These are phyloP conservation scores for Brachypodius melanocephalos DNA, from an alignment of 2,113 vertebrate species.

Conservation along the genomic window DNA sequence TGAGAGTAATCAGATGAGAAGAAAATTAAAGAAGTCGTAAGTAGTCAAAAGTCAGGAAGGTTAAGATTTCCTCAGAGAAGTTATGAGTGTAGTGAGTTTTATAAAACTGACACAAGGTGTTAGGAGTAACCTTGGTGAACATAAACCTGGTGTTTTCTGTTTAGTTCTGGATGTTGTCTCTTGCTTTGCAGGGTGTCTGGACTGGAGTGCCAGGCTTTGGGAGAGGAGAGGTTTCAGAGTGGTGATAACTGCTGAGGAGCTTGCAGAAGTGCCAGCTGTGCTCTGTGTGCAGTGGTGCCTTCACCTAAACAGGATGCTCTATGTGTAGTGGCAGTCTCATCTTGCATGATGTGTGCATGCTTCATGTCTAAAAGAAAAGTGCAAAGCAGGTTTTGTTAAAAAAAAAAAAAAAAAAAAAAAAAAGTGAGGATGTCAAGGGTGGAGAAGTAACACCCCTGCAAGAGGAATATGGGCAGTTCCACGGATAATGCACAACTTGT, in stretches of 20 bases:
- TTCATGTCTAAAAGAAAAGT: neutral
- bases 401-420: neutral
- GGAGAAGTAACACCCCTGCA: neutral
- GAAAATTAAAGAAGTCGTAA: neutral
- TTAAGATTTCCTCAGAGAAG: neutral
- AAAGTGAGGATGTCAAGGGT: neutral
- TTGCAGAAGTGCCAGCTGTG: neutral
- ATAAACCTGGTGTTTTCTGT: neutral
- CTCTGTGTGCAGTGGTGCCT: neutral
- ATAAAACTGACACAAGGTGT: neutral
- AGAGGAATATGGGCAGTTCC: neutral
- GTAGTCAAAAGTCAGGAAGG: neutral
- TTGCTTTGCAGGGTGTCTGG: neutral
- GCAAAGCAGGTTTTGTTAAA: neutral
- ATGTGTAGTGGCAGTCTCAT: neutral
- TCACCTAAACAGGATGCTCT: rapidly evolving
- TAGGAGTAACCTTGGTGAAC: neutral
- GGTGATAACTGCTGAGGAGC: neutral
- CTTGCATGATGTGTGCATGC: neutral
- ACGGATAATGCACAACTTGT: neutral
- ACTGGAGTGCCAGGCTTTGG: neutral
- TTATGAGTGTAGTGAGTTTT: neutral
- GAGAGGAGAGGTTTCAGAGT: neutral
- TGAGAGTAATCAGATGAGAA: neutral
- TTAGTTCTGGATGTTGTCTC: neutral